Evolutionary conservation across 2,797 vertebrate species (phyloP).

Genomic region (Gymnoscopelus microlampas): DNA sequence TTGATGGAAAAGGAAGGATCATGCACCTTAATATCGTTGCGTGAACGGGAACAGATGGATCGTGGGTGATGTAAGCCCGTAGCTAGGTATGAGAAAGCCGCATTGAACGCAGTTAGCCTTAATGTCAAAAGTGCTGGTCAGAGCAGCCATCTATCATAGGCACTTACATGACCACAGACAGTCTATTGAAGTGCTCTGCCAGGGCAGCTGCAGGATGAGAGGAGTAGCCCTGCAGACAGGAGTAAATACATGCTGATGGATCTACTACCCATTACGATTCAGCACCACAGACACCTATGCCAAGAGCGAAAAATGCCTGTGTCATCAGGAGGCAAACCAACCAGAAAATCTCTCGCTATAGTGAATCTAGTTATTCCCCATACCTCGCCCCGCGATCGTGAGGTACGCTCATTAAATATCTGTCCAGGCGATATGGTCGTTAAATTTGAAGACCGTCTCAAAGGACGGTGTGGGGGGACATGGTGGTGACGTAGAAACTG

Average conservation of each 20-base stretch:
- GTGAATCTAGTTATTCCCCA: conserved; percentile 28
- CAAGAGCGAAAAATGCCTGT: conserved; percentile 23
- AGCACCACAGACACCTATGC: conserved; percentile 42
- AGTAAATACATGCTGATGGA: conserved; percentile 40
- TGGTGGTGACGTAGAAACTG: background rate
- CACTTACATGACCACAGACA: conserved; percentile 12
- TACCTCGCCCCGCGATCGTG: conserved; percentile 10
- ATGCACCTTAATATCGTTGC: conserved; percentile 34
- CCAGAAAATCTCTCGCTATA: conserved; percentile 28
- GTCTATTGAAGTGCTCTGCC: conserved; percentile 6
- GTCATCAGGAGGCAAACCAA: conserved; percentile 41
- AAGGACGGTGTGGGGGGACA: conserved; percentile 5
- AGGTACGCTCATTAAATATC: conserved; percentile 40
- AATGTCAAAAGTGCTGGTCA: conserved; percentile 35
- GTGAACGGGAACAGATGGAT: conserved; percentile 52
- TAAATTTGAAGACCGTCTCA: conserved; percentile 32
- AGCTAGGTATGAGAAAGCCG: conserved; percentile 38
- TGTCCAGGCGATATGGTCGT: background rate
- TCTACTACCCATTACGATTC: conserved; percentile 48
- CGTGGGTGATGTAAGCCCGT: conserved; percentile 25
- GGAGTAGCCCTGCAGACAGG: conserved; percentile 11
- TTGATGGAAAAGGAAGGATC: conserved; percentile 34
- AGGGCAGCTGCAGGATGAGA: conserved; percentile 33
- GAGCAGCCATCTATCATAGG: conserved; percentile 41
- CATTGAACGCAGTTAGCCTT: conserved; percentile 29